phyloP scores from a whole-genome alignment of 2,113 vertebrate species.

The Neogale vison region DNA sequence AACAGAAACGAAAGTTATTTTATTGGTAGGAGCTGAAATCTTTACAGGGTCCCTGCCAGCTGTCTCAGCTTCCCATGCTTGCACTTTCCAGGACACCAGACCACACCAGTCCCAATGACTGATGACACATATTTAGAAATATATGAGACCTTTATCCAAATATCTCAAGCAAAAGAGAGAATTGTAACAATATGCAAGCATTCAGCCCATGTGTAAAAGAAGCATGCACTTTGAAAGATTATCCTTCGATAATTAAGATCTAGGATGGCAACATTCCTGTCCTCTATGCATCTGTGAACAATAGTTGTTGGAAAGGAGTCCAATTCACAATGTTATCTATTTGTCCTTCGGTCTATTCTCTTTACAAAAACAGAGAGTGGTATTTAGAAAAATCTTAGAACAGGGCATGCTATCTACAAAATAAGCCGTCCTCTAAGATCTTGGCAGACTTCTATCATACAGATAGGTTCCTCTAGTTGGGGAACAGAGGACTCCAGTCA shows the following conservation, averaged over 20 bases:
- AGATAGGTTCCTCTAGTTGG: not conserved
- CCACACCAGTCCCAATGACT: too few relatives aligned
- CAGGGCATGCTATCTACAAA: not conserved
- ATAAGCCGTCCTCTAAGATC: too few relatives aligned
- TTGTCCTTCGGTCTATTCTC: not conserved
- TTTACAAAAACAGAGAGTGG: not conserved
- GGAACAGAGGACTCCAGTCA: not conserved
- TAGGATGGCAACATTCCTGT: not conserved
- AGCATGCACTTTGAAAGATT: not conserved
- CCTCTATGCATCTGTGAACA: not conserved
- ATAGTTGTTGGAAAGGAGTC: not conserved
- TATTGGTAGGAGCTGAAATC: not conserved
- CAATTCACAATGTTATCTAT: not conserved
- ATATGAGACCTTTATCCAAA: not conserved
- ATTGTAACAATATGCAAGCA: not conserved
- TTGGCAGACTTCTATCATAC: not conserved
- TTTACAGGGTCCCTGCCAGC: not conserved
- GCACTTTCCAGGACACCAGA: not conserved
- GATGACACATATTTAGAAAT: not conserved
- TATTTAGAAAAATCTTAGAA: not conserved
- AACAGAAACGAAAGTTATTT: not conserved
- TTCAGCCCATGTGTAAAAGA: not conserved
- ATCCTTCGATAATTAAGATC: not conserved
- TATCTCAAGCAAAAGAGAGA: not conserved
- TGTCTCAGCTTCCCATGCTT: fast-evolving